These are phyloP conservation scores for Charaxes varanes DNA, from an alignment of 1,140 invertebrate genomes.

Conservation along the genomic window DNA sequence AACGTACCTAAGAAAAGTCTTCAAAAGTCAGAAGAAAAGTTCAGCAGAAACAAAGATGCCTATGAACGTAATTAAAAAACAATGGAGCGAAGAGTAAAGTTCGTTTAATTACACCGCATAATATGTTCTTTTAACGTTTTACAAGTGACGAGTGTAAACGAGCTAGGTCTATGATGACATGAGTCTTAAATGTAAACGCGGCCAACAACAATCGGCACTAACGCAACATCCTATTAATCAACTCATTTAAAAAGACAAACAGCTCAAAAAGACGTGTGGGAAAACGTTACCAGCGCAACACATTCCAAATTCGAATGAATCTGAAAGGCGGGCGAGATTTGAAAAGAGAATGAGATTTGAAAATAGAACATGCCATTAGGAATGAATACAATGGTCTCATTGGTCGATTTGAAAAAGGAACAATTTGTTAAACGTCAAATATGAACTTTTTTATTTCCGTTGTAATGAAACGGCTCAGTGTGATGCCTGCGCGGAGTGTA, in stretches of 20 bases:
- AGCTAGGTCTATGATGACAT: not conserved
- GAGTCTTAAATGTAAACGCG: constrained; percentile 6
- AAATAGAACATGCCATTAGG: constrained; percentile 72
- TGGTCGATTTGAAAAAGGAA: constrained; percentile 74
- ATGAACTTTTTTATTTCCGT: constrained; percentile 67
- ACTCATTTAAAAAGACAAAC: constrained; percentile 67
- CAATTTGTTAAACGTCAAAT: constrained; percentile 75
- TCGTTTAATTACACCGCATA: too few relatives aligned
- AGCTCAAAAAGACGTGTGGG: constrained; percentile 62
- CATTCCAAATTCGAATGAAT: constrained; percentile 72
- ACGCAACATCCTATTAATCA: constrained; percentile 66
- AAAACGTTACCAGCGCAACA: constrained; percentile 59
- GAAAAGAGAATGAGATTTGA: constrained; percentile 73
- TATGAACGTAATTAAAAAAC: too few relatives aligned
- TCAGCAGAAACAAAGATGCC: too few relatives aligned
- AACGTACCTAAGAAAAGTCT: too few relatives aligned
- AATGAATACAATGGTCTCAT: constrained; percentile 69
- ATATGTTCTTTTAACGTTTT: not conserved
- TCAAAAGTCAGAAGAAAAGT: too few relatives aligned
- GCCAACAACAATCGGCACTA: constrained; percentile 44
- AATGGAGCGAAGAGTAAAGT: too few relatives aligned
- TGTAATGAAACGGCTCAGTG: constrained; percentile 64
- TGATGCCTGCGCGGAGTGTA: too few relatives aligned
- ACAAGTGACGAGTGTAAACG: constrained; percentile 5
- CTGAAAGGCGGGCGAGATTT: constrained; percentile 65